Evolutionary conservation across 2,888 invertebrate genomes (phyloP).

Genomic region (Drosophila hawaiiensis): DNA sequence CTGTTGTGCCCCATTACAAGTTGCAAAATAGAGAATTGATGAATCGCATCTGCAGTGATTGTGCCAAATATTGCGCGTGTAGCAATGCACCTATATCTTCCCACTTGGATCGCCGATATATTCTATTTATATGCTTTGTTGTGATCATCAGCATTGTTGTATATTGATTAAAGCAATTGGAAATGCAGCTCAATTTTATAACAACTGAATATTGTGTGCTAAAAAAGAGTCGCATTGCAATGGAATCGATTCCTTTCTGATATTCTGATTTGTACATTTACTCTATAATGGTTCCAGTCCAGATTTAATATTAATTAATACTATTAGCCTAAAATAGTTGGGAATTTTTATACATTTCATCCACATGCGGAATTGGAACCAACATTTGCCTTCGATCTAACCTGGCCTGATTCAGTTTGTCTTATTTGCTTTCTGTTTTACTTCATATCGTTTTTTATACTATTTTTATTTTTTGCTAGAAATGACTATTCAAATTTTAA

Average conservation of each 20-base stretch:
- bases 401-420: background rate
- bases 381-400: background rate
- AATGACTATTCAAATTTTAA: background rate
- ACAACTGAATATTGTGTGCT: background rate
- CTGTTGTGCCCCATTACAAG: slow-evolving; percentile 9
- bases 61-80: background rate
- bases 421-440: background rate
- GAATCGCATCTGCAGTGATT: background rate
- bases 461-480: background rate
- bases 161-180: background rate
- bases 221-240: background rate
- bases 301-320: too few species aligned
- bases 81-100: background rate
- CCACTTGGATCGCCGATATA: background rate
- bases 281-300: background rate
- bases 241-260: background rate
- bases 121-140: background rate
- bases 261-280: too few species aligned
- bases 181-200: background rate
- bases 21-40: background rate
- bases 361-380: background rate
- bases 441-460: background rate
- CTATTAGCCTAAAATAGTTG: background rate
- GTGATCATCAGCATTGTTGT: background rate
- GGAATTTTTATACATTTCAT: rapidly evolving